Evolutionary conservation across 2,113 vertebrate species (phyloP), one percentile per base, ranked within the genome.

Genomic region (Spilogale gracilis): DNA sequence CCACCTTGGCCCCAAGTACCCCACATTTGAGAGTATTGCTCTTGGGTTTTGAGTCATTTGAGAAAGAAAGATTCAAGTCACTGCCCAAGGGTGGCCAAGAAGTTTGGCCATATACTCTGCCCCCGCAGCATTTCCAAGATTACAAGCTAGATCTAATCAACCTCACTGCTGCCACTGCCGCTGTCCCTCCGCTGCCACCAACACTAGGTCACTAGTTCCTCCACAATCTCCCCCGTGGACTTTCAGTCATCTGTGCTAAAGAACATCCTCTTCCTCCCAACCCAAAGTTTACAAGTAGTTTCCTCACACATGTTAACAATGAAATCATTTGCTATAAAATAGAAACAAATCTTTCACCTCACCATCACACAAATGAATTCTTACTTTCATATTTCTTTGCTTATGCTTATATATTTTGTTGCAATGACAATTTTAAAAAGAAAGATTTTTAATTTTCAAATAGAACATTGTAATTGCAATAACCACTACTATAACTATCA

Each of bases 201-300:
- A 25, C 78, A 21, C 8, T 9, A 30, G 38, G 9, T n/a, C 69
- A 27, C 8, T 12, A 30, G 43, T 11, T 4, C 11, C 7, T 9
- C 54, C 2, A 3, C 25, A 43, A 4, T 38, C 16, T 54, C 18
- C 48, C 5, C 6, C 0, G 0, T 9, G 5, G n/a, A 79, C 67
- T 30, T 54, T 32, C 60, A 38, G 6, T 69, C 78, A 56, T 23
- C 38, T 21, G 3, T 20, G 2, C 2, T 2, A 74, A 38, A 56
- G 43, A 67, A 43, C 43, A 60, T 8, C 20, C 23, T 93, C 52
- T 32, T 82, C 20, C 21, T 81, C 17, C 48, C 14, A 54, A 43
- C 0, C 10, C 10, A 32, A n/a, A 85, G 10, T 50, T 80, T 27
- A 43, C 69, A 71, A 48, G 25, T 25, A 52, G 17, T 88, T 84